Conservation (phyloP, 2,113 vertebrate genomes). For the Sclerurus mexicanus region DNA sequence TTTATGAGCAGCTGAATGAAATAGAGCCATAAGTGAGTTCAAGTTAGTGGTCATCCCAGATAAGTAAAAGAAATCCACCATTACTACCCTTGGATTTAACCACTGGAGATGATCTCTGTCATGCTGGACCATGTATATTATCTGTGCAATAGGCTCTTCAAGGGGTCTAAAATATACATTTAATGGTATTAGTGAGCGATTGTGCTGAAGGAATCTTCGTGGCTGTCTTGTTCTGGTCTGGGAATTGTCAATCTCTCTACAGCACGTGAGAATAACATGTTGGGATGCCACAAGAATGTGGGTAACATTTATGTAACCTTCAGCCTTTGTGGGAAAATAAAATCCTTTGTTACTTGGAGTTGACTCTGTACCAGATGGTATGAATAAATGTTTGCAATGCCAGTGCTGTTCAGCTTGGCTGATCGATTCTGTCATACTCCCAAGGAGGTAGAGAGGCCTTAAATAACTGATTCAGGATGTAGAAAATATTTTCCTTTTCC, state of each 20-base stretch:
- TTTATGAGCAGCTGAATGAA: conserved; percentile 39
- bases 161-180: background rate
- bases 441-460: conserved; percentile 41
- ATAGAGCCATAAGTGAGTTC: background rate
- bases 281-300: conserved; percentile 46
- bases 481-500: conserved; percentile 59
- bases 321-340: conserved; percentile 69
- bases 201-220: background rate
- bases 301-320: conserved; percentile 33
- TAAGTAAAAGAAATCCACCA: background rate
- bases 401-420: conserved; percentile 57
- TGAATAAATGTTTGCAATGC: conserved; percentile 64
- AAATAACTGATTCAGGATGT: conserved; percentile 62
- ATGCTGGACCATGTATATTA: background rate
- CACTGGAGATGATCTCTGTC: conserved; percentile 23
- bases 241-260: conserved; percentile 17
- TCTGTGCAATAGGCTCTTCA: background rate
- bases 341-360: conserved; percentile 64
- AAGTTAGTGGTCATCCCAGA: conserved; percentile 17
- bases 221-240: conserved; percentile 26
- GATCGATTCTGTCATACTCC: conserved; percentile 60
- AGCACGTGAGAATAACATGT: conserved; percentile 40
- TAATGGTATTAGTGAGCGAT: conserved; percentile 7
- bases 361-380: conserved; percentile 66
- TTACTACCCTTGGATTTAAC: background rate